Evolutionary conservation across 2,888 invertebrate species (phyloP), one percentile per base, ranked within the genome.

Genomic region (Diadegma fenestrale): DNA sequence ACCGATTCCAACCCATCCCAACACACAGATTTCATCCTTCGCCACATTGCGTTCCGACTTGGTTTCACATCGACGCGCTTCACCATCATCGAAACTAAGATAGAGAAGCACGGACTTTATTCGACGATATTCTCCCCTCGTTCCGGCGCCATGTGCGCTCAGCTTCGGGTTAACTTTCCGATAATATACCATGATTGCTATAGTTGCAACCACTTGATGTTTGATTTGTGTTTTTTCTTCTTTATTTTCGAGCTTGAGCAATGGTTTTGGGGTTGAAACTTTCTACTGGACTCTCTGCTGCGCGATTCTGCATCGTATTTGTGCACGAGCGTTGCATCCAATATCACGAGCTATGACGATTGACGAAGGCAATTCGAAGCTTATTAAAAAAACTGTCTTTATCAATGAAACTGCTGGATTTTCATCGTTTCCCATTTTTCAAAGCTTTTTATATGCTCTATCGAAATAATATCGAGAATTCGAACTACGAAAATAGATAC

Each of bases 61-160:
- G 22, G 64, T 64, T 64, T 33, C 64, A 30, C 76, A 64, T 48
- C 76, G 76, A 76, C 51, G 45, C 63, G 45, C 63, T 45, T 43
- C 45, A 63, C 58, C 22, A 58, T 26, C 22, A 26, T 26, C 58
- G 4, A 0, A 26, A 26, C 58, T 26, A 22, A 12, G 54, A 54
- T 3, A 7, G 22, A 22, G 54, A 26, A 58, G 14, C n/a, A n/a
- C n/a, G 26, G 12, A 26, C 58, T 58, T 64, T 76, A 33, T 64
- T 64, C 76, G 22, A 76, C 33, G 48, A 41, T 48, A 33, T 33
- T 63, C 64, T 48, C 51, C 8, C 51, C 48, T 76, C 48, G 37
- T 33, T 64, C 33, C 30, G 26, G 33, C 51, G 33, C 71, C 71
- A 71, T 51, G 33, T 71, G 71, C n/a, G 51, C 33, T 17, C 33